Evolutionary conservation across 2,888 invertebrate genomes (phyloP).

Genomic region (Chrysolina haemoptera): DNA sequence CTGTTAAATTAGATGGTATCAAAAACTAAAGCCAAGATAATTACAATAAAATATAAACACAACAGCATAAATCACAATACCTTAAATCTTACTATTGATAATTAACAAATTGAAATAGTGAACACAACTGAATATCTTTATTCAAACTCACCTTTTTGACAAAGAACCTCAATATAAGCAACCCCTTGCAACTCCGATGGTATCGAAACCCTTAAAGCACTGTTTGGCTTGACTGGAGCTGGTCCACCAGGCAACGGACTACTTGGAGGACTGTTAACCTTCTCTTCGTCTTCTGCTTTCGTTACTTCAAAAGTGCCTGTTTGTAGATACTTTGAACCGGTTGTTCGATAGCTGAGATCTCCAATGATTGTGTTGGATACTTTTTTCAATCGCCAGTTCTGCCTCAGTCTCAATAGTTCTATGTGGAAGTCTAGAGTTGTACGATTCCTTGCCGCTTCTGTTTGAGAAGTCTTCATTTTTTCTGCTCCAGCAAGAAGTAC

Average conservation of each 20-base stretch:
- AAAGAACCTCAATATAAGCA: slow-evolving; percentile 95
- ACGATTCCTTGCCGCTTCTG: slow-evolving; percentile 84
- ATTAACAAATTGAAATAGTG: no score
- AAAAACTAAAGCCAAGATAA: no score
- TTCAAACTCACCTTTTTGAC: slow-evolving; percentile 85
- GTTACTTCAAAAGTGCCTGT: slow-evolving; percentile 83
- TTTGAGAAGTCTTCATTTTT: slow-evolving; percentile 84
- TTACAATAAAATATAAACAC: no score
- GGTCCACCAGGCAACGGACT: slow-evolving; percentile 67
- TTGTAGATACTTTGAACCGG: slow-evolving; percentile 94
- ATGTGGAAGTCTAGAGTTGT: slow-evolving; percentile 93
- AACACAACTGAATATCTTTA: no score
- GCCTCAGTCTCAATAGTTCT: slow-evolving; percentile 88
- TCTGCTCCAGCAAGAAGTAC: slow-evolving; percentile 91
- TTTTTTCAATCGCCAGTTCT: slow-evolving; percentile 97
- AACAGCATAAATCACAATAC: no score
- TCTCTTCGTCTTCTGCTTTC: slow-evolving; percentile 88
- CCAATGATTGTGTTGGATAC: slow-evolving; percentile 96
- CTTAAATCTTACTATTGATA: no score
- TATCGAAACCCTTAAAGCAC: slow-evolving; percentile 91
- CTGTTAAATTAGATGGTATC: no score
- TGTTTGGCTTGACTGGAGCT: slow-evolving; percentile 74
- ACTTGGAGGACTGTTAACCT: slow-evolving; percentile 70
- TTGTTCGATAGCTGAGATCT: slow-evolving; percentile 95
- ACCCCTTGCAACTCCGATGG: slow-evolving; percentile 96